Evolutionary conservation across 1,140 invertebrate genomes (phyloP).

Genomic region (Eurosta solidaginis): DNA sequence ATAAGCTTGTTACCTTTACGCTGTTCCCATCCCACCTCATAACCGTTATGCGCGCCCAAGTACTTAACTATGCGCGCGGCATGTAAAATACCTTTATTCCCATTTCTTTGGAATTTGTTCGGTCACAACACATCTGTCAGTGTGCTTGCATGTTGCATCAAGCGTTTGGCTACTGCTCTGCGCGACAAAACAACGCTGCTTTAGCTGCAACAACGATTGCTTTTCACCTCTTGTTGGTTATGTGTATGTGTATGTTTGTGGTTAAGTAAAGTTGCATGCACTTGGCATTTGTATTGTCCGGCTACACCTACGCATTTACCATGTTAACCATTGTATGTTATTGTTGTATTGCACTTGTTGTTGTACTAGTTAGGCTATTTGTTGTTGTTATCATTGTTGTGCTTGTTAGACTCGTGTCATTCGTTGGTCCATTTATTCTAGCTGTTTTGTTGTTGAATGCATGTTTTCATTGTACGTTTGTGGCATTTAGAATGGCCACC

Average conservation of each 20-base stretch:
- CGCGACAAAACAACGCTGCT: background rate
- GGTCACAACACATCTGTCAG: background rate
- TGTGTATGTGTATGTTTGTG: background rate
- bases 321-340: slow-evolving; percentile 3
- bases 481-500: slow-evolving; percentile 25
- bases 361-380: background rate
- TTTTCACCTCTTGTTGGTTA: background rate
- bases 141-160: background rate
- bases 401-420: slow-evolving; percentile 22
- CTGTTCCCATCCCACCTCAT: background rate
- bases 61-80: background rate
- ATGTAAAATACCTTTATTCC: background rate
- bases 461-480: slow-evolving; percentile 4
- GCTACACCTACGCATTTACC: slow-evolving; percentile 21
- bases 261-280: slow-evolving; percentile 10
- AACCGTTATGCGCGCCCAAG: no score
- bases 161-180: background rate
- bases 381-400: slow-evolving; percentile 28
- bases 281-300: background rate
- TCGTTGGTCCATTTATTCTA: background rate
- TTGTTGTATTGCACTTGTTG: background rate
- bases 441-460: slow-evolving; percentile 1
- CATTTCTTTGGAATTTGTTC: slow-evolving; percentile 1
- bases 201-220: background rate
- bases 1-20: background rate